Percentiles rank a stretch among this genome's conserved stretches.
phyloP scores from a whole-genome alignment of 2,797 vertebrate species.

The Mormyrus proboscirostris region DNA sequence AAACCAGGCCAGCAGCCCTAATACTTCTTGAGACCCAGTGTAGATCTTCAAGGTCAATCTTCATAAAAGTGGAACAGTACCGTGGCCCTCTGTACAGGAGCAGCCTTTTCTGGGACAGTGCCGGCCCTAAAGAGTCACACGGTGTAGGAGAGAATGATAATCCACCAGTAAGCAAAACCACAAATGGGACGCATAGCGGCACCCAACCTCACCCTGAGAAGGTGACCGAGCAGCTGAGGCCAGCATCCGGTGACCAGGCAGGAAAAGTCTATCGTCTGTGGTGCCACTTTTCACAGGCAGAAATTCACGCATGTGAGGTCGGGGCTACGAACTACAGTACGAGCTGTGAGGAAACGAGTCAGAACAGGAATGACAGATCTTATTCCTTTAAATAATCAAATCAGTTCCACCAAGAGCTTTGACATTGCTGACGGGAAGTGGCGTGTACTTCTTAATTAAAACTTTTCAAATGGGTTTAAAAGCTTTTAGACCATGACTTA shows the following conservation, averaged over 20 bases:
- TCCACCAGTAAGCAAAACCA: background rate
- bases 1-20: background rate
- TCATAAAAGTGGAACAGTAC: slow-evolving; percentile 9
- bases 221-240: background rate
- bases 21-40: background rate
- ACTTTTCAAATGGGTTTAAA: background rate
- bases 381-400: background rate
- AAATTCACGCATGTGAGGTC: background rate
- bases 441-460: background rate
- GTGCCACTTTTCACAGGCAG: background rate
- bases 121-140: background rate
- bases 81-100: background rate
- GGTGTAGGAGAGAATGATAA: background rate
- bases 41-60: background rate
- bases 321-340: background rate
- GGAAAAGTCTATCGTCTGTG: background rate
- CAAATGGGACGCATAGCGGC: background rate
- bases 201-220: background rate
- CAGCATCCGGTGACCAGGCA: background rate
- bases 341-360: background rate
- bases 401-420: background rate
- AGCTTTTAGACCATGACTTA: background rate
- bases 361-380: background rate
- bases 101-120: slow-evolving; percentile 16
- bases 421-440: background rate